These are phyloP conservation scores for Heliconius charithonia DNA, from an alignment of 2,888 invertebrate genomes.

Conservation along the genomic window DNA sequence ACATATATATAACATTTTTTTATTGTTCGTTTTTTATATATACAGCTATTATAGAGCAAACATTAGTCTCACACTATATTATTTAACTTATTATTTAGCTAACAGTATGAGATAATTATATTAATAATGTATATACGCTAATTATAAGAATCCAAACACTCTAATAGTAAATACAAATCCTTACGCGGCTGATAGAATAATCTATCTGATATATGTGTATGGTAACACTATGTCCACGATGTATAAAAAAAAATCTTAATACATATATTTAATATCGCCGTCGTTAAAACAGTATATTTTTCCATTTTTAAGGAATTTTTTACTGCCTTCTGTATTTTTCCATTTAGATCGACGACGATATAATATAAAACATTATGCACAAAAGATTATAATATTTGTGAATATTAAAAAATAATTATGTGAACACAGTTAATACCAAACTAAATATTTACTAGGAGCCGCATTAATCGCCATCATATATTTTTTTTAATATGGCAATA, in stretches of 20 bases:
- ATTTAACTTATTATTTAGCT: constrained; percentile 70
- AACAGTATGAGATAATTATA: constrained; percentile 74
- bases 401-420: background rate
- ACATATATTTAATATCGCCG: too few relatives aligned
- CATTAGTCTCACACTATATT: constrained; percentile 49
- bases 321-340: too few relatives aligned
- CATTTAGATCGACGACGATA: background rate
- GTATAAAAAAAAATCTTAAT: background rate
- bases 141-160: constrained; percentile 71
- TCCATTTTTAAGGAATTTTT: too few relatives aligned
- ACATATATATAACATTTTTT: constrained; percentile 43
- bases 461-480: constrained; percentile 17
- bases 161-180: constrained; percentile 58
- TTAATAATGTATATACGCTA: constrained; percentile 70
- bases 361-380: background rate
- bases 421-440: constrained; percentile 6
- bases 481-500: constrained; percentile 43
- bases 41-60: constrained; percentile 48
- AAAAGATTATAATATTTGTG: background rate
- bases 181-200: constrained; percentile 51
- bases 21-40: constrained; percentile 46
- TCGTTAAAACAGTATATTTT: too few relatives aligned
- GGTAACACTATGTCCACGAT: constrained; percentile 25
- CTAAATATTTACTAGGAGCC: constrained; percentile 38
- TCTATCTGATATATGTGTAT: constrained; percentile 33